Evolutionary conservation across 2,797 vertebrate species (phyloP).

Genomic region (Chiroxiphia lanceolata): DNA sequence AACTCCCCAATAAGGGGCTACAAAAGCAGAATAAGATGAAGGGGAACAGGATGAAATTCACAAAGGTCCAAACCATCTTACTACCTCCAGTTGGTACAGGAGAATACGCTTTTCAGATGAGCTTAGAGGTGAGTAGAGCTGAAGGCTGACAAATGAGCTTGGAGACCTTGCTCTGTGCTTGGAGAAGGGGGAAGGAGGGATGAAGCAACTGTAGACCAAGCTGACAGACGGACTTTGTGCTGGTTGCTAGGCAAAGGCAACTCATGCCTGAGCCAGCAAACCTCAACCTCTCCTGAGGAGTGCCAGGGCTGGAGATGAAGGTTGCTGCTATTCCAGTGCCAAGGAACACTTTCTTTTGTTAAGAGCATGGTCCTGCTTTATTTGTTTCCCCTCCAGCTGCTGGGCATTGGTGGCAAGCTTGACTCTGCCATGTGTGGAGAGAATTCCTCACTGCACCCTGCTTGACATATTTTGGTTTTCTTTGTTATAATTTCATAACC

Average conservation of each 20-base stretch:
- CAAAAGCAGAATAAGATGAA: background rate
- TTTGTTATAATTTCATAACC: constrained; percentile 41
- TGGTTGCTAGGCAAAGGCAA: constrained; percentile 43
- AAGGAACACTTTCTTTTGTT: constrained; percentile 1
- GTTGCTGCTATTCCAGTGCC: background rate
- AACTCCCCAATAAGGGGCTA: background rate
- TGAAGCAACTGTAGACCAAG: background rate
- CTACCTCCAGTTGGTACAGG: rapidly evolving
- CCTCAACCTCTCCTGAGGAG: background rate
- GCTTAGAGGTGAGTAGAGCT: background rate
- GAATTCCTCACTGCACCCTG: background rate
- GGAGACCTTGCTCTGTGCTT: background rate
- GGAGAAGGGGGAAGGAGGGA: background rate
- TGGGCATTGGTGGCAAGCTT: background rate
- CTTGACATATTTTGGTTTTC: constrained; percentile 8
- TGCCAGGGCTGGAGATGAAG: background rate
- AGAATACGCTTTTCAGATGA: rapidly evolving
- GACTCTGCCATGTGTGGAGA: background rate
- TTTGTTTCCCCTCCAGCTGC: constrained; percentile 12
- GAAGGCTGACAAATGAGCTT: background rate
- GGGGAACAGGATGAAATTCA: rapidly evolving
- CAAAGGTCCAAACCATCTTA: background rate
- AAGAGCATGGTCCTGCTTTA: background rate
- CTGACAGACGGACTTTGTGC: background rate
- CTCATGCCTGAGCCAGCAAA: background rate